These are phyloP conservation scores for Melanaphis sacchari DNA, from an alignment of 1,140 invertebrate genomes.

Conservation along the genomic window DNA sequence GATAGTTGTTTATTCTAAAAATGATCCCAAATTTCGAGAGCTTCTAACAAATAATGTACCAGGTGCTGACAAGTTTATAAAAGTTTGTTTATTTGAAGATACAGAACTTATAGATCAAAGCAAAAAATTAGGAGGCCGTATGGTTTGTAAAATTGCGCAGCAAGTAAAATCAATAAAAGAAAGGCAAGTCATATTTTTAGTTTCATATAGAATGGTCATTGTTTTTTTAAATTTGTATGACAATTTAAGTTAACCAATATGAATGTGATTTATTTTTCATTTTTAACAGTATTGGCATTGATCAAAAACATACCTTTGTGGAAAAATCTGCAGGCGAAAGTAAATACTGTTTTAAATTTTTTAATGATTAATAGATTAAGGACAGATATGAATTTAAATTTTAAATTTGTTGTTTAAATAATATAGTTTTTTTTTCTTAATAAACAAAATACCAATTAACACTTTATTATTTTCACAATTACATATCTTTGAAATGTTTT, in stretches of 20 bases:
- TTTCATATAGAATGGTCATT: not conserved
- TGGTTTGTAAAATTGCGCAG: constrained; percentile 22
- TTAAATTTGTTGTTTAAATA: not conserved
- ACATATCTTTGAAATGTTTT: not conserved
- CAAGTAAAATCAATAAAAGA: constrained; percentile 43
- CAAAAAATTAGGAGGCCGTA: constrained; percentile 25
- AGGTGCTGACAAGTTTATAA: constrained; percentile 71
- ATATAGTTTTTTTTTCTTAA: no score
- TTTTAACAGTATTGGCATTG: constrained; percentile 26
- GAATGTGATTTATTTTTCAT: not conserved
- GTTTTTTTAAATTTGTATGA: not conserved
- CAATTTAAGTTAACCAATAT: not conserved
- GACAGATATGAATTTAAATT: not conserved
- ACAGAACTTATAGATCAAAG: constrained; percentile 63
- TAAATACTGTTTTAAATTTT: not conserved
- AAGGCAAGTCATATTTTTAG: not conserved
- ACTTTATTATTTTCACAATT: not conserved
- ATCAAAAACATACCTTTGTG: constrained; percentile 1
- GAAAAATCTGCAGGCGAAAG: constrained; percentile 23
- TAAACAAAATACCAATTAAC: not conserved
- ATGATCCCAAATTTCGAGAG: constrained; percentile 72
- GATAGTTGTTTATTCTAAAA: constrained; percentile 70
- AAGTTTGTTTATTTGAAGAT: constrained; percentile 74
- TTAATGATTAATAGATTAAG: not conserved
- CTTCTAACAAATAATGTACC: constrained; percentile 73